Conservation (phyloP, 30 jellyfish, hydroid and myxozoan species). For the Nemopilema nomurai region DNA sequence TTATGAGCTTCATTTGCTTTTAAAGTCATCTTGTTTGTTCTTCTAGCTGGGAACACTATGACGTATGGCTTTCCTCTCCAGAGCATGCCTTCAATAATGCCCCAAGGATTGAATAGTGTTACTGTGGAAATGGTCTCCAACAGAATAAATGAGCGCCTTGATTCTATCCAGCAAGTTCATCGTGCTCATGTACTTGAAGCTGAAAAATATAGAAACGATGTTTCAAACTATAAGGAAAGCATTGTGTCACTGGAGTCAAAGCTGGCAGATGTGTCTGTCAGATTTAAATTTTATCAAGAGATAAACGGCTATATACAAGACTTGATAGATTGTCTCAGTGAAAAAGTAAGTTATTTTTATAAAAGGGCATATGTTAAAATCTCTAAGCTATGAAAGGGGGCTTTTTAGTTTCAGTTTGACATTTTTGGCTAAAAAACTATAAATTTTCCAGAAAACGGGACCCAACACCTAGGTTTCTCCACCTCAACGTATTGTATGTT, state of each 20-base stretch:
- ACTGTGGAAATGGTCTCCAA: slow-evolving; percentile 86
- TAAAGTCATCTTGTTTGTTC: too few species aligned
- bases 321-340: slow-evolving; percentile 90
- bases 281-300: slow-evolving; percentile 89
- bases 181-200: slow-evolving; percentile 79
- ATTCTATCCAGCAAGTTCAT: slow-evolving; percentile 81
- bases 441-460: too few species aligned
- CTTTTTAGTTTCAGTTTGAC: too few species aligned
- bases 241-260: slow-evolving; percentile 76
- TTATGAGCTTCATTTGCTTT: too few species aligned
- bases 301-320: slow-evolving; percentile 93
- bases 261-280: slow-evolving; percentile 82
- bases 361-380: not conserved
- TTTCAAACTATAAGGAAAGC: slow-evolving; percentile 63
- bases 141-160: slow-evolving; percentile 74
- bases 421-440: too few species aligned
- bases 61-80: slow-evolving; percentile 53
- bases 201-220: slow-evolving; percentile 71
- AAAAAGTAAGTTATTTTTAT: slow-evolving; percentile 76
- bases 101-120: slow-evolving; percentile 44
- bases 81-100: slow-evolving; percentile 57
- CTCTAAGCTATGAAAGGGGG: not conserved
- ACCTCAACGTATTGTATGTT: too few species aligned
- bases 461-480: too few species aligned
- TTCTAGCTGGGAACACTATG: not conserved